Evolutionary conservation across 2,113 vertebrate species (phyloP).

Genomic region (Morone chrysops): DNA sequence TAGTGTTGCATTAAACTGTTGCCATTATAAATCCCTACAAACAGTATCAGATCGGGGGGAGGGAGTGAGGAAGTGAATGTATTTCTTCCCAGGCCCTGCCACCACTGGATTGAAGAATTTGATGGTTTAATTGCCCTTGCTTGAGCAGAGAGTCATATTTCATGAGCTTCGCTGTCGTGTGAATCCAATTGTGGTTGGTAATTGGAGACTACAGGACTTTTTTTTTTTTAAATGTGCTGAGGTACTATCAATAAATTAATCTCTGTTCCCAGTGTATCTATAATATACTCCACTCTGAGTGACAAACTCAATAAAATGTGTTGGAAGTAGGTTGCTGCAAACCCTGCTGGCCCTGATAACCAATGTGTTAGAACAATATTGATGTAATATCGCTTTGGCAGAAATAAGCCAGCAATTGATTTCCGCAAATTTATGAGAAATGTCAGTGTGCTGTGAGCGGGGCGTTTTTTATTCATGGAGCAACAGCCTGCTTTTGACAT

Average conservation of each 20-base stretch:
- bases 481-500: slow-evolving; percentile 47
- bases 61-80: background rate
- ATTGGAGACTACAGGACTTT: slow-evolving; percentile 30
- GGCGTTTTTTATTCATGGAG: slow-evolving; percentile 27
- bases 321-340: slow-evolving; percentile 50
- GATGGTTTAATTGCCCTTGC: slow-evolving; percentile 61
- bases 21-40: slow-evolving; percentile 31
- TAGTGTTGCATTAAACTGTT: slow-evolving; percentile 46
- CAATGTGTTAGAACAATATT: slow-evolving; percentile 55
- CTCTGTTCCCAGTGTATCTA: slow-evolving; percentile 11
- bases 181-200: slow-evolving; percentile 57
- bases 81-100: slow-evolving; percentile 44
- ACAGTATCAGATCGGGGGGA: background rate
- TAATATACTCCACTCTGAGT: slow-evolving; percentile 40
- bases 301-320: slow-evolving; percentile 62
- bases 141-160: slow-evolving; percentile 51
- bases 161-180: slow-evolving; percentile 21
- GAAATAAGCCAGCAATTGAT: slow-evolving; percentile 56
- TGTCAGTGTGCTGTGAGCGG: slow-evolving; percentile 17
- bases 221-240: slow-evolving; percentile 15
- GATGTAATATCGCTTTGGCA: slow-evolving; percentile 45
- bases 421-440: slow-evolving; percentile 49
- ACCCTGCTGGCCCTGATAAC: slow-evolving; percentile 41
- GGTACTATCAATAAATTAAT: slow-evolving; percentile 62
- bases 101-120: slow-evolving; percentile 27